Evolutionary conservation across 2,113 vertebrate species (phyloP).

Genomic region (Crotalus horridus): DNA sequence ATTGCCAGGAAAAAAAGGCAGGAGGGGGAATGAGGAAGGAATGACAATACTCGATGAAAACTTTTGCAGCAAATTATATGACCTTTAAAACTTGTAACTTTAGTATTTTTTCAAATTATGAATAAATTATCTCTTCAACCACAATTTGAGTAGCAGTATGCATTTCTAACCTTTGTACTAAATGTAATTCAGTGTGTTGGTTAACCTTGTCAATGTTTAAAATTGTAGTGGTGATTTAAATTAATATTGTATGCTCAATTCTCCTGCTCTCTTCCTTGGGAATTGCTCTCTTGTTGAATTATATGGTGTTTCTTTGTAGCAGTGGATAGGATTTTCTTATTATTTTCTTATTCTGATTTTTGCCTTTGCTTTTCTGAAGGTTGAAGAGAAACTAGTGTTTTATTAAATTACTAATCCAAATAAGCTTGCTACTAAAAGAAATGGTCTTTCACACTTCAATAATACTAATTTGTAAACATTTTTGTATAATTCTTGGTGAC

Average conservation of each 20-base stretch:
- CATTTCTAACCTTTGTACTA: not conserved
- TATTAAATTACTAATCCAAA: conserved; percentile 18
- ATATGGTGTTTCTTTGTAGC: not conserved
- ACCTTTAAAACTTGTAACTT: not conserved
- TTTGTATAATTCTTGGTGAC: conserved; percentile 56
- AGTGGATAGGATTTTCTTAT: not conserved
- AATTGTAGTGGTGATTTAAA: not conserved
- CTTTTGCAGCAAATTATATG: not conserved
- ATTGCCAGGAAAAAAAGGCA: conserved; percentile 32
- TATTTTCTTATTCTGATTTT: not conserved
- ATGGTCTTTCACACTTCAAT: conserved; percentile 41
- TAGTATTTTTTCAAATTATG: not conserved
- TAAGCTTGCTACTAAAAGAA: conserved; percentile 21
- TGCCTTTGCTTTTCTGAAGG: not conserved
- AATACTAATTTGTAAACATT: conserved; percentile 7
- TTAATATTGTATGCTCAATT: not conserved
- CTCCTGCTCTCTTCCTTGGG: not conserved
- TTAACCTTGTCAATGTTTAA: not conserved
- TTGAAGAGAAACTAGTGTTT: not conserved
- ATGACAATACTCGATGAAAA: conserved; percentile 1
- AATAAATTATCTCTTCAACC: conserved; percentile 20
- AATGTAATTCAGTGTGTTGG: not conserved
- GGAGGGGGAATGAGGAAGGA: not conserved
- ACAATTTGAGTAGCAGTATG: not conserved
- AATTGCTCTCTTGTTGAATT: not conserved